Conservation (phyloP, 2,797 vertebrate genomes). For the Gymnothorax javanicus region DNA sequence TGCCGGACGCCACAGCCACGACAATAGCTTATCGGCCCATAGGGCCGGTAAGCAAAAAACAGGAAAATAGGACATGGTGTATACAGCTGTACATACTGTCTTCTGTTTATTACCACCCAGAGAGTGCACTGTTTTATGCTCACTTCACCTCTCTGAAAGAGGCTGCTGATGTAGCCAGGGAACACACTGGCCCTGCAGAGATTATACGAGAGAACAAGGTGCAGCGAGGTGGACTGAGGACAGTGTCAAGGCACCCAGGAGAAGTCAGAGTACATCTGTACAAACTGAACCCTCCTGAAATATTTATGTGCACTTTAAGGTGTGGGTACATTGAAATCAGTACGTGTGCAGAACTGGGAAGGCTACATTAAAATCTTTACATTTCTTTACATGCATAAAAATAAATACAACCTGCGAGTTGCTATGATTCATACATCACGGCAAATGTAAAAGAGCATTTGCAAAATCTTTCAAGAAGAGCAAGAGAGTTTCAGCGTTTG, state of each 20-base stretch:
- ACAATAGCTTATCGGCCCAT: too few species aligned
- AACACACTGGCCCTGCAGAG: background rate
- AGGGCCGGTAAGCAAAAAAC: too few species aligned
- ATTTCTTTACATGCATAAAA: background rate
- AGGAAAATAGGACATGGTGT: too few species aligned
- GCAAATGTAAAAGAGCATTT: background rate
- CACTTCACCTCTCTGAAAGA: background rate
- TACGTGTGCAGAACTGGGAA: background rate
- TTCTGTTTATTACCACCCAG: background rate
- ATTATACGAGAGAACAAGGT: background rate
- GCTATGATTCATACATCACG: background rate
- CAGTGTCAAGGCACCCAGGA: background rate
- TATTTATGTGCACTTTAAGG: background rate
- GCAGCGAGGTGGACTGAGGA: background rate
- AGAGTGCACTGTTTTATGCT: background rate
- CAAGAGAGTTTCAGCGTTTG: background rate
- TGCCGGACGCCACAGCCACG: too few species aligned
- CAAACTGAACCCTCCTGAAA: background rate
- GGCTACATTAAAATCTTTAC: background rate
- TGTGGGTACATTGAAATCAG: background rate
- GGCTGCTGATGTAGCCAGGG: background rate
- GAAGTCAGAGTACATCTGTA: background rate
- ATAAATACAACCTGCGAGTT: background rate
- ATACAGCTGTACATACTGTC: background rate
- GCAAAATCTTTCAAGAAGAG: background rate